These are phyloP conservation scores for Oenanthe melanoleuca DNA, from an alignment of 2,113 vertebrate species.

Conservation along the genomic window DNA sequence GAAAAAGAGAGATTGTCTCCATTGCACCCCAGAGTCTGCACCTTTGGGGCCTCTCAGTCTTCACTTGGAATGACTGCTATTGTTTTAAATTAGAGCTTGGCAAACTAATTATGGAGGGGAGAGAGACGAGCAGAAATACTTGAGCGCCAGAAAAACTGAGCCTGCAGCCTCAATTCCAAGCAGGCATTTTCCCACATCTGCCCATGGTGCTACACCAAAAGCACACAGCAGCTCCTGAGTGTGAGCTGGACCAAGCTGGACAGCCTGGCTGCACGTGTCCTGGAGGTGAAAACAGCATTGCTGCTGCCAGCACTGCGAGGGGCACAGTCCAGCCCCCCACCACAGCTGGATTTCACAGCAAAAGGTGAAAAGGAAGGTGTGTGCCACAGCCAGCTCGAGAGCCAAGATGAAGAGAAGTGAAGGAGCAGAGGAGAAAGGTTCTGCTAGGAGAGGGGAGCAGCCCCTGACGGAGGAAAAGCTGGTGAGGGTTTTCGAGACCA, in stretches of 20 bases:
- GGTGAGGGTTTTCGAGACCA: not conserved
- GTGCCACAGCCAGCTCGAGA: not conserved
- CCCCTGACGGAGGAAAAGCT: not conserved
- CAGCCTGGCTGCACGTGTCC: not conserved
- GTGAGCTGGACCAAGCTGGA: not conserved
- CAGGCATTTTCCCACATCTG: not conserved
- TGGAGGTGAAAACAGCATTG: not conserved
- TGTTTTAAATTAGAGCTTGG: conserved; percentile 1
- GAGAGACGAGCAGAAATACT: not conserved
- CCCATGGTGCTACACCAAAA: not conserved
- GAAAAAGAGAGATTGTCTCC: not conserved
- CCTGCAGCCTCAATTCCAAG: not conserved
- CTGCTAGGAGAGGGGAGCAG: not conserved
- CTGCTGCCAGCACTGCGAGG: not conserved
- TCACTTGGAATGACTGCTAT: not conserved
- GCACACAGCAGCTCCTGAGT: not conserved
- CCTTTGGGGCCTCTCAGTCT: not conserved
- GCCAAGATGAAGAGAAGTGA: not conserved
- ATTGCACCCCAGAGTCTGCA: not conserved
- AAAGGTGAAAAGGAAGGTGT: not conserved
- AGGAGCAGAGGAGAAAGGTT: not conserved
- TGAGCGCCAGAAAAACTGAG: not conserved
- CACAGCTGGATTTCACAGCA: not conserved
- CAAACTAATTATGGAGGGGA: not conserved
- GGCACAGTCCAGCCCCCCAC: not conserved